Evolutionary conservation across 1,140 invertebrate species (phyloP).

Genomic region (Lepidurus apus): DNA sequence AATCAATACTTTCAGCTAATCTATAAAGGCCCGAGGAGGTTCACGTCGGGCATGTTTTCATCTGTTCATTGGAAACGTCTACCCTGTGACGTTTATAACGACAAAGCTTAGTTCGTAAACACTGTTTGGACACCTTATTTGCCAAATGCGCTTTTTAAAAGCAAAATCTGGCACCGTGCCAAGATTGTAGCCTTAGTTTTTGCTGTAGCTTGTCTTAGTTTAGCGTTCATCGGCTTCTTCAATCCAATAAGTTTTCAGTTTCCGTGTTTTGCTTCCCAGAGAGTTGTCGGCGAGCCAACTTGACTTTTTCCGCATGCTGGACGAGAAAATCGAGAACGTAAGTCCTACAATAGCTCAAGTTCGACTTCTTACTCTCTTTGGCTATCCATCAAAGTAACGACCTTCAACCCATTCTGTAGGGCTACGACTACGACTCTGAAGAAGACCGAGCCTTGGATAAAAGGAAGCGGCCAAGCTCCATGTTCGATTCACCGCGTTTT

Average conservation of each 20-base stretch:
- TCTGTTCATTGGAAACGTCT: no score
- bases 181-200: background rate
- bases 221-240: background rate
- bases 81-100: no score
- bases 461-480: background rate
- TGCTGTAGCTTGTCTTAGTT: background rate
- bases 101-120: no score
- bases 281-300: constrained; percentile 78
- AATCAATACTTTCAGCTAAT: no score
- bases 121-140: no score
- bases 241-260: constrained; percentile 29
- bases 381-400: background rate
- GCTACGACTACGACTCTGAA: constrained; percentile 38
- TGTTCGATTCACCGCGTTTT: background rate
- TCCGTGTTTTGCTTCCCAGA: constrained; percentile 54
- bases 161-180: background rate
- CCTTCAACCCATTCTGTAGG: constrained; percentile 30
- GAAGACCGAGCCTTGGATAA: constrained; percentile 32
- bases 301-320: constrained; percentile 84
- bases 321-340: constrained; percentile 83
- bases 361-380: background rate
- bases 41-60: no score
- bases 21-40: no score
- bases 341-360: constrained; percentile 42
- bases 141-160: background rate